Conservation (phyloP, 1,140 invertebrate genomes). For the Bathynomus jamesi region DNA sequence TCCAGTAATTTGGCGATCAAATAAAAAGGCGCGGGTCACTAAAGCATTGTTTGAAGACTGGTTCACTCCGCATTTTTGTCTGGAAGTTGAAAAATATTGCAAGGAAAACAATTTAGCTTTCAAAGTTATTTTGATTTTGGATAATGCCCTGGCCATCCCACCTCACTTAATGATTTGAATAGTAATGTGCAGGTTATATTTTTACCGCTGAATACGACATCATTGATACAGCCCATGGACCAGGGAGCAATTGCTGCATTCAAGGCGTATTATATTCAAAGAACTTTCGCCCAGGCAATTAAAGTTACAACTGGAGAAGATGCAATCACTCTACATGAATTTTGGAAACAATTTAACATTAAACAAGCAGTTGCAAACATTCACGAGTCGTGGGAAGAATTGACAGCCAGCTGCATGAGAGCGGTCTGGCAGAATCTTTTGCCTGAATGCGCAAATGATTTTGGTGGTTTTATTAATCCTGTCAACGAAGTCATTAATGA, state of each 20-base stretch:
- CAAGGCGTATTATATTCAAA: background rate
- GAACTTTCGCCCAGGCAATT: background rate
- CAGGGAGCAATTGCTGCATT: background rate
- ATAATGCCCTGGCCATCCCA: constrained; percentile 3
- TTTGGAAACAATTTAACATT: too few relatives aligned
- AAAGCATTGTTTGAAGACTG: background rate
- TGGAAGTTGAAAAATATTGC: background rate
- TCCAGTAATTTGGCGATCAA: background rate
- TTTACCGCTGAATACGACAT: background rate
- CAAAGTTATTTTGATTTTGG: background rate
- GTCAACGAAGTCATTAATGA: too few relatives aligned
- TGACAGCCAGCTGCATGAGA: too few relatives aligned
- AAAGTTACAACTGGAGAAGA: background rate
- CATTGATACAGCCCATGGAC: background rate
- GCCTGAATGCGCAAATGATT: too few relatives aligned
- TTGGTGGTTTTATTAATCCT: too few relatives aligned
- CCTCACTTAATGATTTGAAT: background rate
- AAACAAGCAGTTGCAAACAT: too few relatives aligned
- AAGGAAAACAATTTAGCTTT: background rate
- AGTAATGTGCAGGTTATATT: background rate
- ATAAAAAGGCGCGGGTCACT: constrained; percentile 3
- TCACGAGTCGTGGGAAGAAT: too few relatives aligned
- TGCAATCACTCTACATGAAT: too few relatives aligned
- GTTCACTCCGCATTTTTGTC: background rate
- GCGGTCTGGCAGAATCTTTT: too few relatives aligned